phyloP scores from a whole-genome alignment of 2,113 vertebrate genomes.

The Struthidea cinerea region DNA sequence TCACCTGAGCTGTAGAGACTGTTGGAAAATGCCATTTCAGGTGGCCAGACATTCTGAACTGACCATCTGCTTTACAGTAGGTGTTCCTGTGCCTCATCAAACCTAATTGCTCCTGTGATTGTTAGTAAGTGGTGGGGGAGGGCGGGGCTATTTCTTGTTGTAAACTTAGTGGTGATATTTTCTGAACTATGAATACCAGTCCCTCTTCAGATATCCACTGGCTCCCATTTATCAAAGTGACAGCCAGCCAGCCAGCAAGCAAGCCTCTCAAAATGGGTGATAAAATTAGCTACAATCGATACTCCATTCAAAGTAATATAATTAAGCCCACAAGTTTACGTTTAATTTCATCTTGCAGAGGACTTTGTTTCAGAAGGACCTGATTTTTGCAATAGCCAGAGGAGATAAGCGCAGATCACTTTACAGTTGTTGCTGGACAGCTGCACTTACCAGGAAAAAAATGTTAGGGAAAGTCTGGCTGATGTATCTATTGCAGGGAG shows the following conservation, averaged over 20 bases:
- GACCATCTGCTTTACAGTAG: not conserved
- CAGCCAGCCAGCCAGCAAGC: conserved; percentile 16
- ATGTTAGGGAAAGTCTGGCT: not conserved
- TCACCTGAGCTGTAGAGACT: not conserved
- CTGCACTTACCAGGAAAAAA: not conserved
- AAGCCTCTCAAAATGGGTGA: not conserved
- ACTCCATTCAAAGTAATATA: conserved; percentile 18
- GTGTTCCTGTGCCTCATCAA: not conserved
- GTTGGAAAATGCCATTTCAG: not conserved
- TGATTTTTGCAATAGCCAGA: not conserved
- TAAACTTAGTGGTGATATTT: not conserved
- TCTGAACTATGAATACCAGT: conserved; percentile 6
- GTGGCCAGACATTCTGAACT: not conserved
- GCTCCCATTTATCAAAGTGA: conserved; percentile 53
- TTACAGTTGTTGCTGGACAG: not conserved
- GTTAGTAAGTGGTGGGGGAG: not conserved
- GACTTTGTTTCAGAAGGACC: not conserved
- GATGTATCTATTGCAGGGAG: not conserved
- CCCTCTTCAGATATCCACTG: not conserved
- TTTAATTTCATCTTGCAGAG: conserved; percentile 27
- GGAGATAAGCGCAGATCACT: not conserved
- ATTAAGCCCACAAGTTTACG: not conserved
- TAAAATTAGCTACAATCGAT: conserved; percentile 51
- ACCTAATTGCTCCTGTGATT: not conserved
- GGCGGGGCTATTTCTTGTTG: not conserved